phyloP scores from a whole-genome alignment of 2,113 vertebrate genomes.

The Halichoeres trimaculatus region DNA sequence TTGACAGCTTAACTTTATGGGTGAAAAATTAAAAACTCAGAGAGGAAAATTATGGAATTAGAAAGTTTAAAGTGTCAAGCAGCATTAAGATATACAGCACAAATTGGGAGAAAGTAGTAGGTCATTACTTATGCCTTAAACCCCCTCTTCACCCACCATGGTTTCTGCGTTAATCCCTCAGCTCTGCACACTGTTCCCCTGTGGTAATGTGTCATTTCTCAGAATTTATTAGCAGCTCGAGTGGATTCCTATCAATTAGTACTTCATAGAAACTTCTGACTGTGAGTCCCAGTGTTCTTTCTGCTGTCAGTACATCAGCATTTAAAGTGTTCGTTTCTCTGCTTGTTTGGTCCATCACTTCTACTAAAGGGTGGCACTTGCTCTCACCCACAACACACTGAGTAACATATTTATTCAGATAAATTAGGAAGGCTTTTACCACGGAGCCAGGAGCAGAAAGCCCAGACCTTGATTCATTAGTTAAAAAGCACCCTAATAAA shows the following conservation, averaged over 20 bases:
- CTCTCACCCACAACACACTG: conserved; percentile 43
- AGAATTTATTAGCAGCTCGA: conserved; percentile 33
- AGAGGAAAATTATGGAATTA: neutral
- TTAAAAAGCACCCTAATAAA: conserved; percentile 84
- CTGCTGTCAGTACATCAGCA: conserved; percentile 6
- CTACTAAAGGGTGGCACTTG: conserved; percentile 24
- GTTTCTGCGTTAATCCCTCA: conserved; percentile 37
- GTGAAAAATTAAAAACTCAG: neutral
- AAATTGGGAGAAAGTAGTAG: conserved; percentile 22
- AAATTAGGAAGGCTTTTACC: conserved; percentile 83
- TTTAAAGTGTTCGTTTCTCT: conserved; percentile 1
- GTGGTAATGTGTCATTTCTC: conserved; percentile 27
- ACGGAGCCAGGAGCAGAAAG: conserved; percentile 52
- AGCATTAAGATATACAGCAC: conserved; percentile 2
- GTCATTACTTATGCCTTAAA: conserved; percentile 38
- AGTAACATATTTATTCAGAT: conserved; percentile 71
- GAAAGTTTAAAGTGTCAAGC: conserved; percentile 10
- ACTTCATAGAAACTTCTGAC: conserved; percentile 17
- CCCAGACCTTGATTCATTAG: conserved; percentile 77
- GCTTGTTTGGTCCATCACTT: conserved; percentile 12
- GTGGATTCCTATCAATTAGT: conserved; percentile 57
- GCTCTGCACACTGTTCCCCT: conserved; percentile 25
- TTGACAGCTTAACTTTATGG: neutral
- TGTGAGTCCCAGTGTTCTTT: conserved; percentile 6
- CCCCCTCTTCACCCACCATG: conserved; percentile 8